Evolutionary conservation across 2,888 invertebrate genomes (phyloP), one percentile per base, ranked within the genome.

Genomic region (Eueremaeus valkanovi): DNA sequence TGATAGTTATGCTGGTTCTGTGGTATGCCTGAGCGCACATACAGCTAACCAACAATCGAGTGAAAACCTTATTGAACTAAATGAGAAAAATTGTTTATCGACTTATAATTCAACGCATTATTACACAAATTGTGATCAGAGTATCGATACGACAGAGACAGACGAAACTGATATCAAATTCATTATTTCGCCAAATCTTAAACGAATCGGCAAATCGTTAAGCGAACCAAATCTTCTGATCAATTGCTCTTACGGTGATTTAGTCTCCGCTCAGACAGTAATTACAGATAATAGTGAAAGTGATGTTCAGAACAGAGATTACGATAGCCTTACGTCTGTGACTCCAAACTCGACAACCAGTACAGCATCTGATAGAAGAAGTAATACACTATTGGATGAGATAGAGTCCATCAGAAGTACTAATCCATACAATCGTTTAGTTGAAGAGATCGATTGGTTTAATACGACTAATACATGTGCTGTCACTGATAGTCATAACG

Each of bases 371-470:
- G 55, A 55, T 55, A 55, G 16, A 49, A 49, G 49, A 11, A n/a
- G 16, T 49, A 13, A 3, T n/a, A 3, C 6, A 29, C 29, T 21
- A 21, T 29, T 29, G 1, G 66, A 66, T 3, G 36, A 66, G n/a
- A 36, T 66, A 29, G 16, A 16, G 31, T 61, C 31, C 6, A 9
- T 58, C 11, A 13, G 8, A 6, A 33, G n/a, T 36, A 33, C 13
- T 68, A 68, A 68, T 68, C 68, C 68, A 68, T 68, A 27, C 68
- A 24, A 68, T 68, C 68, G 40, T 36, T 42, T 68, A 40, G 11
- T 42, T 24, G 36, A 21, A 63, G 63, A 63, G 9, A 24, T 42
- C 42, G 42, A 68, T 68, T 40, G 68, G 40, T 24, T 27, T 24
- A 42, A 42, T 27, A 68, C 11, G 9, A 27, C 36, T 36, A 36